Evolutionary conservation across 2,113 vertebrate species (phyloP).

Genomic region (Hypocryptadius cinnamomeus): DNA sequence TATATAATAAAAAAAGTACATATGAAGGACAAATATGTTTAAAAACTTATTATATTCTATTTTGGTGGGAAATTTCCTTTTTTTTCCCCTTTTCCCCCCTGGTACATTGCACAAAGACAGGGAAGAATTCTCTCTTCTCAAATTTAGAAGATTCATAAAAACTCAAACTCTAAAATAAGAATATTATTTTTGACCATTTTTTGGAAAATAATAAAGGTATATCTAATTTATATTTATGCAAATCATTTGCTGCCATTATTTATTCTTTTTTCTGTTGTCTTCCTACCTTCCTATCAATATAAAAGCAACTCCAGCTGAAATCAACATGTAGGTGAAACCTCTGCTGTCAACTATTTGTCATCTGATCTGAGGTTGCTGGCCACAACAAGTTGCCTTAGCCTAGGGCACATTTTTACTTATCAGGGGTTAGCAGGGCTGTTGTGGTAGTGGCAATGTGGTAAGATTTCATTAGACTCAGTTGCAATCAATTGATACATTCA

Average conservation of each 20-base stretch:
- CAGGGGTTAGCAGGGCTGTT: slow-evolving; percentile 38
- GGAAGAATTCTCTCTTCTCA: neutral
- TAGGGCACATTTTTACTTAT: neutral
- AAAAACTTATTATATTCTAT: neutral
- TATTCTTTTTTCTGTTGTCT: slow-evolving; percentile 39
- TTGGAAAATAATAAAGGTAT: neutral
- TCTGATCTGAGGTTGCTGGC: slow-evolving; percentile 66
- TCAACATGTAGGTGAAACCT: slow-evolving; percentile 10
- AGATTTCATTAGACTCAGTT: neutral
- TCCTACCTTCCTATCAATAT: neutral
- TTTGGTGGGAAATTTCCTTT: neutral
- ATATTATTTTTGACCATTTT: neutral
- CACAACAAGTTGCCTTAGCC: slow-evolving; percentile 70
- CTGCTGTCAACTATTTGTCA: slow-evolving; percentile 55
- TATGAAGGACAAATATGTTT: neutral
- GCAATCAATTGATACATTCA: neutral
- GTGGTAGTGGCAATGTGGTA: slow-evolving; percentile 50
- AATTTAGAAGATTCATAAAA: neutral
- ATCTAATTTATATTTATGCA: slow-evolving; percentile 47
- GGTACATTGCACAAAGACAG: neutral
- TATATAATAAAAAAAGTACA: neutral
- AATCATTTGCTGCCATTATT: slow-evolving; percentile 48
- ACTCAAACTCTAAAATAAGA: neutral
- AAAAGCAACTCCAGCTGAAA: slow-evolving; percentile 25
- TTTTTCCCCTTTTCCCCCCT: neutral